Conservation (phyloP, 2,113 vertebrate species). For the Polypterus bichir region DNA sequence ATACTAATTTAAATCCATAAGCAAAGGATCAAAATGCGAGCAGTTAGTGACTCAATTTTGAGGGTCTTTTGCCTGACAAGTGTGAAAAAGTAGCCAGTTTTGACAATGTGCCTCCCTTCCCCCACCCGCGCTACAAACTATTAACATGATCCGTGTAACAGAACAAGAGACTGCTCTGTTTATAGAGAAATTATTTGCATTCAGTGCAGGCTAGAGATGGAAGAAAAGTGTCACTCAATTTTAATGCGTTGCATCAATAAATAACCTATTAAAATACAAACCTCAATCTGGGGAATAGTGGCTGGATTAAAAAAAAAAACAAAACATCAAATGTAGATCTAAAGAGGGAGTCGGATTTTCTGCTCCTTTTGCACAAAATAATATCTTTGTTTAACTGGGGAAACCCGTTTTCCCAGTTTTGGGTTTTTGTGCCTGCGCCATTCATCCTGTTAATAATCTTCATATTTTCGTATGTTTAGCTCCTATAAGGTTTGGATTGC, state of each 20-base stretch:
- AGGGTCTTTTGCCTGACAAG: too few species aligned
- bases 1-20: background rate
- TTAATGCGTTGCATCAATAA: background rate
- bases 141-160: background rate
- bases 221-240: background rate
- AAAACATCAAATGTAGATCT: background rate
- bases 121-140: background rate
- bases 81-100: background rate
- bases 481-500: background rate
- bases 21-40: too few species aligned
- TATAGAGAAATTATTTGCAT: constrained; percentile 4
- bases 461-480: background rate
- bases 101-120: background rate
- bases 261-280: background rate
- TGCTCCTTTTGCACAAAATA: background rate
- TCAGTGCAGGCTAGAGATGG: background rate
- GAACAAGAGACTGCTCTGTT: background rate
- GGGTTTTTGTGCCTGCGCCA: too few species aligned
- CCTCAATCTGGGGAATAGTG: background rate
- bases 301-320: background rate
- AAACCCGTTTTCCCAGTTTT: background rate
- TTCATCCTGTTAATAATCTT: background rate
- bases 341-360: background rate
- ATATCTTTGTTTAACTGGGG: background rate
- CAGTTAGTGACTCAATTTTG: too few species aligned